Percentiles rank a stretch among this genome's conserved stretches.
Conservation (phyloP, 2,888 invertebrate genomes). For the Philhelius pedissequus region DNA sequence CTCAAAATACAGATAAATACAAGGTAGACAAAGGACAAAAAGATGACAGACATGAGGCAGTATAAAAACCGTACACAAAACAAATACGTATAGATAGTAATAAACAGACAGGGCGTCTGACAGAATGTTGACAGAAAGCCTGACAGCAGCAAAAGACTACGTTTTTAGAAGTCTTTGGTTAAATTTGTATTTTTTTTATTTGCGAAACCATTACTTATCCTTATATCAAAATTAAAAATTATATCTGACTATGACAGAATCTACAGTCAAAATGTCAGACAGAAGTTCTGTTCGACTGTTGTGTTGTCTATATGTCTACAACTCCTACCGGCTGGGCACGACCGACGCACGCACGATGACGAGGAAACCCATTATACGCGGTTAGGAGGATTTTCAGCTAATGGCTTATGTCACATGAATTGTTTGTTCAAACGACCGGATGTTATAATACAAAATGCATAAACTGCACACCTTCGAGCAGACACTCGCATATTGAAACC, state of each 20-base stretch:
- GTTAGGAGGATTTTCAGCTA: slow-evolving; percentile 21
- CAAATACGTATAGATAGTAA: no score
- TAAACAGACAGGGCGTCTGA: no score
- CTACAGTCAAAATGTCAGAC: slow-evolving; percentile 45
- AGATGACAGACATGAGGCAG: no score
- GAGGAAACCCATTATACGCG: neutral
- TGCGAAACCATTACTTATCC: neutral
- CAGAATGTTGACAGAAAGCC: no score
- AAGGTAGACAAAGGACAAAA: no score
- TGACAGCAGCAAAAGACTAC: no score
- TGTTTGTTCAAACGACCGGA: slow-evolving; percentile 45
- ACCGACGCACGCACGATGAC: no score
- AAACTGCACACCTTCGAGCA: slow-evolving; percentile 21
- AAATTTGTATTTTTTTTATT: neutral
- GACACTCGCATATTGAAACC: neutral
- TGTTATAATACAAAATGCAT: slow-evolving; percentile 57
- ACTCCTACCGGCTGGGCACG: no score
- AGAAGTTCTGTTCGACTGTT: neutral
- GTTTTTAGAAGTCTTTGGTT: no score
- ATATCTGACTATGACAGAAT: slow-evolving; percentile 14
- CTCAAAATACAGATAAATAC: no score
- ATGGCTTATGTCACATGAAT: slow-evolving; percentile 27
- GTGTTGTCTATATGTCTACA: neutral
- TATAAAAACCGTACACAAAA: no score
- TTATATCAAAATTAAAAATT: neutral